Conservation (phyloP, 2,888 invertebrate species). For the Yponomeuta malinellus region DNA sequence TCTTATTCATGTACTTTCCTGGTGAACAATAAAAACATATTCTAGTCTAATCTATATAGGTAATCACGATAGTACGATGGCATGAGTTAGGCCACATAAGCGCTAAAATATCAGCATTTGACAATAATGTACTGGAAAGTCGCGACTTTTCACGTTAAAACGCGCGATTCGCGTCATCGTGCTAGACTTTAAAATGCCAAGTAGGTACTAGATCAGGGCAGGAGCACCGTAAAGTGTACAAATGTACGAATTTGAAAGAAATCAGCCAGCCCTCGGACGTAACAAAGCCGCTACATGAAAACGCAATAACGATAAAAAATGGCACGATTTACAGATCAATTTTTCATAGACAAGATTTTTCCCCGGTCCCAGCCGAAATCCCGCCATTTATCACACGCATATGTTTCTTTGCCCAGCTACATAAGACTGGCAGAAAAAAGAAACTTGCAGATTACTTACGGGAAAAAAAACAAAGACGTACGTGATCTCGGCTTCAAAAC, state of each 20-base stretch:
- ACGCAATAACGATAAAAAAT: slow-evolving; percentile 13
- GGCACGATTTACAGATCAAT: slow-evolving; percentile 36
- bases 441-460: slow-evolving; percentile 46
- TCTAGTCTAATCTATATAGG: no score
- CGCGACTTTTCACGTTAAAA: no score
- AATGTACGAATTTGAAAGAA: slow-evolving; percentile 23
- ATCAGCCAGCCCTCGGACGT: slow-evolving; percentile 7
- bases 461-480: slow-evolving; percentile 46
- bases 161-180: no score
- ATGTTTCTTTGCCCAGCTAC: slow-evolving; percentile 35
- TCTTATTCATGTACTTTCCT: no score
- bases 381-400: slow-evolving; percentile 56
- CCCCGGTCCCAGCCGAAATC: slow-evolving; percentile 34
- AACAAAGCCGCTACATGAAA: slow-evolving; percentile 21
- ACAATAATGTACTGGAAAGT: no score
- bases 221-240: no score
- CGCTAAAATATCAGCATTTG: no score
- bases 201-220: no score
- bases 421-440: slow-evolving; percentile 6
- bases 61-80: no score
- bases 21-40: no score
- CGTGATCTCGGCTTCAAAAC: slow-evolving; percentile 44
- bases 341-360: slow-evolving; percentile 40
- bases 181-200: no score
- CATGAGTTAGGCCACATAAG: no score